Evolutionary conservation across 2,797 vertebrate species (phyloP).

Genomic region (Natrix natrix): DNA sequence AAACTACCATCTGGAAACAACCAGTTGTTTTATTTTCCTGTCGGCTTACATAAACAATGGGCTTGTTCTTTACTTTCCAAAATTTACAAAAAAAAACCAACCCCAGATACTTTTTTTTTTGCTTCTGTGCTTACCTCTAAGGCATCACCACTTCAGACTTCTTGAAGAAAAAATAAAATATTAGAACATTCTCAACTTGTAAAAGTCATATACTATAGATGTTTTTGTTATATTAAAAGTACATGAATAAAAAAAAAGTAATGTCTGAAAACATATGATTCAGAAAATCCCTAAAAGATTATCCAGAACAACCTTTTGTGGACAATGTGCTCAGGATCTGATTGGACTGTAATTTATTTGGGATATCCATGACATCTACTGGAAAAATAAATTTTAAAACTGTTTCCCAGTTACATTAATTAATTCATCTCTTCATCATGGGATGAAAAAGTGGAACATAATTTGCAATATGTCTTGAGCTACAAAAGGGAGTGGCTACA

Average conservation of each 20-base stretch:
- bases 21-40: background rate
- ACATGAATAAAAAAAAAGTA: background rate
- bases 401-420: background rate
- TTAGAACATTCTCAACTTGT: background rate
- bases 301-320: background rate
- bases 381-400: background rate
- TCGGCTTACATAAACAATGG: conserved; percentile 11
- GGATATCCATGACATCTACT: background rate
- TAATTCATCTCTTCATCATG: background rate
- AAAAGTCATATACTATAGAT: background rate
- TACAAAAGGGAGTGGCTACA: background rate
- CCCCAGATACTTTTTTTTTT: background rate
- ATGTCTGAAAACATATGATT: background rate
- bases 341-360: background rate
- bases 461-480: background rate
- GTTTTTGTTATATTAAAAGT: background rate
- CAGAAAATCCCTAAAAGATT: background rate
- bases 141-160: background rate
- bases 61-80: conserved; percentile 1
- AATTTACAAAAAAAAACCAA: background rate
- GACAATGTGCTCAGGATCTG: background rate
- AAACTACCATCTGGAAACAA: conserved; percentile 6
- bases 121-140: background rate
- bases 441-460: background rate
- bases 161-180: background rate